Evolutionary conservation across 1,140 invertebrate species (phyloP).

Genomic region (Neodiprion lecontei): DNA sequence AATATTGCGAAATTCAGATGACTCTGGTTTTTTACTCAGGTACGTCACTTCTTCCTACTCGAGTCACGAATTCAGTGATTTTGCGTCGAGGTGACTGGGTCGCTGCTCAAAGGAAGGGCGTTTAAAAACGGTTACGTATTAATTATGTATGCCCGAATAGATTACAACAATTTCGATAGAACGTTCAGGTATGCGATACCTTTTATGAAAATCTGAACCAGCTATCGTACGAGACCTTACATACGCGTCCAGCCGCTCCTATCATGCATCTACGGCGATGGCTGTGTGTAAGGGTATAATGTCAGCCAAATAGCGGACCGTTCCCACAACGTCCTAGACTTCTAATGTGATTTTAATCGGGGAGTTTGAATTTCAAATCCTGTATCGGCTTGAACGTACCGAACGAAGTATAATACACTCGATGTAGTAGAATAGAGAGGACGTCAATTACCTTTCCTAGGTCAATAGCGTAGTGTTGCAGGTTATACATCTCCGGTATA

Average conservation of each 20-base stretch:
- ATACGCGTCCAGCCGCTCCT: not conserved
- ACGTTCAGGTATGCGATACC: not conserved
- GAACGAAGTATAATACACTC: slow-evolving; percentile 1
- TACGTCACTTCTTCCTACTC: no score
- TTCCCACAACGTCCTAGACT: slow-evolving; percentile 34
- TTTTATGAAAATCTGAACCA: slow-evolving; percentile 4
- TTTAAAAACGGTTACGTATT: not conserved
- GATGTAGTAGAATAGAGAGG: not conserved
- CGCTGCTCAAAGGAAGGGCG: no score
- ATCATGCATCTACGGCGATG: not conserved
- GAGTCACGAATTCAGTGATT: no score
- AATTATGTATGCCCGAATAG: slow-evolving; percentile 1
- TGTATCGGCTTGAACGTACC: slow-evolving; percentile 24
- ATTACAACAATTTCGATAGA: not conserved
- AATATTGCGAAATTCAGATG: no score
- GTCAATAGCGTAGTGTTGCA: not conserved
- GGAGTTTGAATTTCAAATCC: slow-evolving; percentile 58
- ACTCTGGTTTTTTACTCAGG: no score
- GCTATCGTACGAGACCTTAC: no score
- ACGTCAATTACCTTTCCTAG: slow-evolving; percentile 2
- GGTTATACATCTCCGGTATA: no score
- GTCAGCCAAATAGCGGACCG: not conserved
- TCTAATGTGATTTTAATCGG: slow-evolving; percentile 58
- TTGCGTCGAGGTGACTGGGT: no score
- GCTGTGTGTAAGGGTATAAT: not conserved